Percentiles rank a stretch among this genome's conserved stretches.
Conservation (phyloP, 1,140 invertebrate genomes). For the Neuroterus valhalla region DNA sequence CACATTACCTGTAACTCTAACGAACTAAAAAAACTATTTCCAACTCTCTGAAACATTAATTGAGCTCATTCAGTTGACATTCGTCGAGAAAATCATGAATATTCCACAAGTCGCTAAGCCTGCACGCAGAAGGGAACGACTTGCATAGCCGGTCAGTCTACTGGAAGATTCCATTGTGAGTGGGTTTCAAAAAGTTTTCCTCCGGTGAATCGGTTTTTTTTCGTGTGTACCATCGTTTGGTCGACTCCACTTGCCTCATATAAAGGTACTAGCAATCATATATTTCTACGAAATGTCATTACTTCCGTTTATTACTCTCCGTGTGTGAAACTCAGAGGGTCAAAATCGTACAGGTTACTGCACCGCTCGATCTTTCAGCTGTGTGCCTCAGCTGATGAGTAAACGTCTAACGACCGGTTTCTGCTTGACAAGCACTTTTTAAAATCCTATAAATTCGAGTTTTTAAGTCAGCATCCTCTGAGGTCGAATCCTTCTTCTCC, state of each 20-base stretch:
- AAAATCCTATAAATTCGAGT: constrained; percentile 18
- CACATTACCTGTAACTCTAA: constrained; percentile 1
- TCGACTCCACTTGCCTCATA: background rate
- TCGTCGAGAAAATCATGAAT: constrained; percentile 44
- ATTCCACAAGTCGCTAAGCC: constrained; percentile 56
- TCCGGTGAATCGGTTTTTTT: constrained; percentile 52
- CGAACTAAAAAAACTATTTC: background rate
- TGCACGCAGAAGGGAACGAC: constrained; percentile 68
- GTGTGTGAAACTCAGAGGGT: background rate
- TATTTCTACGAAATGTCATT: background rate
- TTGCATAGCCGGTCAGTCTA: constrained; percentile 70
- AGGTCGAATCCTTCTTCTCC: constrained; percentile 45
- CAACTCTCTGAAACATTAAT: background rate
- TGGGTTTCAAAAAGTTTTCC: constrained; percentile 67
- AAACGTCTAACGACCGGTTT: constrained; percentile 47
- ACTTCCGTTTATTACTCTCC: background rate
- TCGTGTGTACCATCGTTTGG: constrained; percentile 44
- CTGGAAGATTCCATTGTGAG: constrained; percentile 74
- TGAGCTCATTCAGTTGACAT: constrained; percentile 15
- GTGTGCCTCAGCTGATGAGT: constrained; percentile 33
- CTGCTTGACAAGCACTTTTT: constrained; percentile 51
- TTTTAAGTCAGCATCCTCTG: constrained; percentile 43
- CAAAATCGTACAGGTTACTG: too few relatives aligned
- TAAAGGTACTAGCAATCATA: constrained; percentile 33
- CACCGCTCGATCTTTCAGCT: background rate